Evolutionary conservation across 2,888 invertebrate species (phyloP).

Genomic region (Ecliptopera silaceata): DNA sequence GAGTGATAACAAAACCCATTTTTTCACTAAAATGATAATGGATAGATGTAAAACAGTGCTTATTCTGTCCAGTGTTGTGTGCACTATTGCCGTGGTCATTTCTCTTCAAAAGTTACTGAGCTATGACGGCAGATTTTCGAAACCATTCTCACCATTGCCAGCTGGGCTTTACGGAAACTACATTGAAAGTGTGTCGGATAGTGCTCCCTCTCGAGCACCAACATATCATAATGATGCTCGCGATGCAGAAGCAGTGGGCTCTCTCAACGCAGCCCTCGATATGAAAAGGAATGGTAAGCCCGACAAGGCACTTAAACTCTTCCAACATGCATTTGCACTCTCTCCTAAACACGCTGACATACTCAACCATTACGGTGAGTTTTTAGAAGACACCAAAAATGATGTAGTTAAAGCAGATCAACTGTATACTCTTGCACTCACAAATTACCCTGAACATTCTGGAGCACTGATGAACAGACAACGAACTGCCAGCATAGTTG

Average conservation of each 20-base stretch:
- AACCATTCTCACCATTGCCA: slow-evolving; percentile 74
- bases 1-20: slow-evolving; percentile 53
- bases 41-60: slow-evolving; percentile 73
- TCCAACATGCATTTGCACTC: slow-evolving; percentile 95
- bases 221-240: slow-evolving; percentile 55
- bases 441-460: slow-evolving; percentile 91
- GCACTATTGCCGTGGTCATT: slow-evolving; percentile 70
- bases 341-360: slow-evolving; percentile 97
- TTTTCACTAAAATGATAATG: slow-evolving; percentile 67
- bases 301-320: slow-evolving; percentile 92
- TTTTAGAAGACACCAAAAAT: slow-evolving; percentile 92
- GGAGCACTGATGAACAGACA: slow-evolving; percentile 91
- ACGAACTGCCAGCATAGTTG: slow-evolving; percentile 93
- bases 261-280: slow-evolving; percentile 92
- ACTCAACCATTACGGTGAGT: slow-evolving; percentile 95
- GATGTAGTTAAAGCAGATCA: slow-evolving; percentile 96
- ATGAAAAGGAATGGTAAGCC: slow-evolving; percentile 92
- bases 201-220: slow-evolving; percentile 41
- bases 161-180: slow-evolving; percentile 70
- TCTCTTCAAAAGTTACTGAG: slow-evolving; percentile 68
- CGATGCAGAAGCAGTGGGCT: slow-evolving; percentile 90
- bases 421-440: slow-evolving; percentile 92
- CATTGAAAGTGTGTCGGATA: slow-evolving; percentile 60
- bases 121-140: slow-evolving; percentile 64
- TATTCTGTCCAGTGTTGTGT: slow-evolving; percentile 71